These are phyloP conservation scores for Lomographa bimaculata DNA, from an alignment of 2,888 invertebrate species.

Conservation along the genomic window DNA sequence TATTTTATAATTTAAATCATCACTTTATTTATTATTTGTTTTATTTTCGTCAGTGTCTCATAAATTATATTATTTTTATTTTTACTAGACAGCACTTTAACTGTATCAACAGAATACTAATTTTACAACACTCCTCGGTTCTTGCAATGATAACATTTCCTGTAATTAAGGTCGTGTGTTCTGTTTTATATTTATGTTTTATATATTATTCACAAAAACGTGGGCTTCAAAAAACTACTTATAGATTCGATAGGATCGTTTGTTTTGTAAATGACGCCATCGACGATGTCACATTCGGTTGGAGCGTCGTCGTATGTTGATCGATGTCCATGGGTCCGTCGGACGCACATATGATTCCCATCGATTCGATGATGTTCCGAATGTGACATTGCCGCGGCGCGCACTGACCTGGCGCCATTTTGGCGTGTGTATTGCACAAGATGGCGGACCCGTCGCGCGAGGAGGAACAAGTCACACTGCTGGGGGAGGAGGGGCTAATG, in stretches of 20 bases:
- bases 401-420: constrained; percentile 83
- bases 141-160: constrained; percentile 49
- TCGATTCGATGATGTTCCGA: constrained; percentile 34
- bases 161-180: constrained; percentile 61
- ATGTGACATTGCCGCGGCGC: constrained; percentile 87
- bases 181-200: constrained; percentile 46
- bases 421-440: constrained; percentile 87
- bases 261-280: constrained; percentile 47
- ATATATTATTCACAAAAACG: constrained; percentile 39
- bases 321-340: background rate
- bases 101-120: constrained; percentile 49
- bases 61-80: constrained; percentile 45
- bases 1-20: constrained; percentile 53
- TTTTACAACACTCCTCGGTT: constrained; percentile 48
- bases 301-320: constrained; percentile 40
- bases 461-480: constrained; percentile 97
- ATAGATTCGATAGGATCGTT: constrained; percentile 36
- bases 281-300: constrained; percentile 62
- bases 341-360: background rate
- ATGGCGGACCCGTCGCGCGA: constrained; percentile 98
- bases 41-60: constrained; percentile 58
- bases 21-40: constrained; percentile 50
- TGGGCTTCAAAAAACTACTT: constrained; percentile 56
- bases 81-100: constrained; percentile 52
- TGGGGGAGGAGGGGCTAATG: constrained; percentile 97